Base-by-base conservation (phyloP, 2,888 invertebrate species). In the Opisthograptis luteolata region DNA sequence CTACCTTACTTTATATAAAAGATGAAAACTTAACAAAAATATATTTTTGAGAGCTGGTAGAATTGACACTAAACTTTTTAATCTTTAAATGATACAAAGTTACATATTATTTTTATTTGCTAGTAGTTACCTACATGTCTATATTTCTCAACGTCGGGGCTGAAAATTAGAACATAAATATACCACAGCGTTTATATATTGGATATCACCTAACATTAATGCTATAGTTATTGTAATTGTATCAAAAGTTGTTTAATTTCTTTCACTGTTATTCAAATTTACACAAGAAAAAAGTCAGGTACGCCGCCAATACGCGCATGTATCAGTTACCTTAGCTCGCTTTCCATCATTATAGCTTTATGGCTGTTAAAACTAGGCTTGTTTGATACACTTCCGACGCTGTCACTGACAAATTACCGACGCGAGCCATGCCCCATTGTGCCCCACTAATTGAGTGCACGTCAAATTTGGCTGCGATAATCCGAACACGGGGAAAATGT, bases 321-420 rank as follows among this genome's bases (percentile, higher is more conserved):
- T 40, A 44, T 45, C 40, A 39, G 32, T 35, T 31, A 39, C 34
- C 19, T 22, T 12, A 30, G 19, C 30, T 28, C 28, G 44, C 30
- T 45, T 43, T 35, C 67, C 73, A 35, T 51, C 50, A 45, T 41
- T 36, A 75, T 68, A 67, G 66, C 67, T 64, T 68, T 76, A 70
- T 66, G 65, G 72, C 55, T 43, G 57, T 74, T 79, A 76, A 73
- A 81, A 76, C 76, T 77, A 68, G 80, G 75, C 76, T 74, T 77
- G 80, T 79, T 59, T 58, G 62, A 55, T 79, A 72, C 73, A 81
- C 82, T 87, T 87, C 87, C 88, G 85, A 78, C 76, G 81, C 73
- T 84, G 87, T 88, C 86, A 84, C 85, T 84, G 83, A 84, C 87
- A 86, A 87, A 87, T 86, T 84, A 83, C 81, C 80, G 76, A 49